Evolutionary conservation across 1,140 invertebrate genomes (phyloP).

Genomic region (Calosoma granatense): DNA sequence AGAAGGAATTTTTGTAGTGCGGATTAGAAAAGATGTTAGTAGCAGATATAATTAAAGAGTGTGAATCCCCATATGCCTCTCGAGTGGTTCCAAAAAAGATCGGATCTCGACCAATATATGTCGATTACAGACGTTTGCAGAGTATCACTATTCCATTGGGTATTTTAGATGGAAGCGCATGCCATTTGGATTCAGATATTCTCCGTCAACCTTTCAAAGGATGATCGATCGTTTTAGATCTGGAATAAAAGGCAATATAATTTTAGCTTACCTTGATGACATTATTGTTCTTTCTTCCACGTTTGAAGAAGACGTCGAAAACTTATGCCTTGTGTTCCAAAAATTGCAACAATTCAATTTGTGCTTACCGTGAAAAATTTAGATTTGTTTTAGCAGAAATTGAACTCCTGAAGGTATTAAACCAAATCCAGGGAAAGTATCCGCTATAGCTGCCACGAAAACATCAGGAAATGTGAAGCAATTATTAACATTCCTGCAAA

Average conservation of each 20-base stretch:
- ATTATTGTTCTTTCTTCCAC: conserved; percentile 26
- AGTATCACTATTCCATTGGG: conserved; percentile 28
- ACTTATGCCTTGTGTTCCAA: conserved; percentile 26
- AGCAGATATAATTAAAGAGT: conserved; percentile 30
- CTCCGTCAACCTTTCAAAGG: conserved; percentile 32
- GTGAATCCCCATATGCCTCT: conserved; percentile 29
- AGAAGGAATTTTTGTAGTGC: not conserved
- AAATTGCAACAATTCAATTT: conserved; percentile 24
- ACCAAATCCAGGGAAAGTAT: conserved; percentile 28
- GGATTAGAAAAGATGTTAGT: conserved; percentile 16
- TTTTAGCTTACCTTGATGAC: conserved; percentile 32
- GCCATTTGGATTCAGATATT: conserved; percentile 34
- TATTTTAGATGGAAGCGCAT: conserved; percentile 33
- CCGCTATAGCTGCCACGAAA: conserved; percentile 26
- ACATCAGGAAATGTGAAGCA: conserved; percentile 24
- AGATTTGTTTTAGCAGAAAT: conserved; percentile 23
- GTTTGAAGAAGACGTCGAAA: conserved; percentile 26
- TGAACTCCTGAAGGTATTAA: conserved; percentile 26
- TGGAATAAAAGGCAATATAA: conserved; percentile 18
- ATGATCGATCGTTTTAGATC: conserved; percentile 26
- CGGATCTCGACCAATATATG: conserved; percentile 26
- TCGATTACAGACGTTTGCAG: conserved; percentile 32
- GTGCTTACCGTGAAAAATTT: conserved; percentile 28
- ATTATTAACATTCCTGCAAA: conserved; percentile 26
- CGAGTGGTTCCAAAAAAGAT: conserved; percentile 31